phyloP scores from a whole-genome alignment of 2,888 invertebrate species.

The Stegophylla sp. region DNA sequence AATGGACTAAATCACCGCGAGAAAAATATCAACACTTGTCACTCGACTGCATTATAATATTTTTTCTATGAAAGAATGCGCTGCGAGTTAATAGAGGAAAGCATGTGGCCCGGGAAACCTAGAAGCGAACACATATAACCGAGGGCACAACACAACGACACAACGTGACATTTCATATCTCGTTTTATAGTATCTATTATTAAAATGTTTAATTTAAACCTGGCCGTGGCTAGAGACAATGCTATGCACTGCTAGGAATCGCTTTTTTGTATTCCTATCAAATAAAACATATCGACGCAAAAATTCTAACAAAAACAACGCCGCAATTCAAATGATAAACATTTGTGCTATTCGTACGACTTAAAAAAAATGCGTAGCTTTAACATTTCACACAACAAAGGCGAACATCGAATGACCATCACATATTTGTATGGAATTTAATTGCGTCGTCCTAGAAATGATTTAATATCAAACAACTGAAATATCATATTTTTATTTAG shows the following conservation, averaged over 20 bases:
- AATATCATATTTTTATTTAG: too few relatives aligned
- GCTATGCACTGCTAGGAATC: background rate
- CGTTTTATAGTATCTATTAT: slow-evolving; percentile 36
- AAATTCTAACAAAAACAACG: background rate
- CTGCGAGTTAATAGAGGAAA: background rate
- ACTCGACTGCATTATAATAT: background rate
- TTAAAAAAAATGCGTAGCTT: too few relatives aligned
- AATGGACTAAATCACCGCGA: background rate
- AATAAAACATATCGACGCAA: background rate
- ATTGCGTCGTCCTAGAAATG: too few relatives aligned
- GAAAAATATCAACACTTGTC: background rate
- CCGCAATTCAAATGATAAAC: too few relatives aligned
- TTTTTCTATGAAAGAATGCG: background rate
- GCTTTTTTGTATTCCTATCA: background rate
- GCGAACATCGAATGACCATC: too few relatives aligned
- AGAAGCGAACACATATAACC: background rate
- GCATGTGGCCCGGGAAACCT: background rate
- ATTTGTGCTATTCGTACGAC: too few relatives aligned
- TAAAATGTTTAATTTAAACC: slow-evolving; percentile 41
- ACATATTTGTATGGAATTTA: too few relatives aligned
- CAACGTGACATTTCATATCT: background rate
- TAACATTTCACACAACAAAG: too few relatives aligned
- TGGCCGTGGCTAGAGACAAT: too few relatives aligned
- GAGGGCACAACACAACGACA: too few relatives aligned
- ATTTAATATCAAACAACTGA: too few relatives aligned